Conservation (phyloP, 2,797 vertebrate genomes). For the Bovichtus diacanthus region DNA sequence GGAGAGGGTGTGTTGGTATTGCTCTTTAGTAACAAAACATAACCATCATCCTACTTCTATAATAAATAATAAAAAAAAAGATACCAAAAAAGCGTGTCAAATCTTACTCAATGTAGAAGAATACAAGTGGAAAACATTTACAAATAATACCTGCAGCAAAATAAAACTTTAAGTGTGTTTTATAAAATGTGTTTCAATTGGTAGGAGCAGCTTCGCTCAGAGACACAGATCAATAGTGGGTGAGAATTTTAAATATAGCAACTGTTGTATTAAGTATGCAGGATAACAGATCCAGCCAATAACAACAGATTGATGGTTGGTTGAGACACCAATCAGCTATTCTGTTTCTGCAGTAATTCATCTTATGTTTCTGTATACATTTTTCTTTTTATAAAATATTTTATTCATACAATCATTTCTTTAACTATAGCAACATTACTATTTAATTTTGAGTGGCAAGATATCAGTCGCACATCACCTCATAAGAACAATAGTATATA, state of each 20-base stretch:
- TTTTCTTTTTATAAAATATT: conserved; percentile 98
- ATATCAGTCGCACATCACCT: conserved; percentile 91
- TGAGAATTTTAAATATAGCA: conserved; percentile 78
- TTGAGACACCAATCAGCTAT: conserved; percentile 89
- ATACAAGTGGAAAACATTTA: conserved; percentile 89
- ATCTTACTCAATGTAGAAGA: conserved; percentile 87
- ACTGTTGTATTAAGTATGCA: conserved; percentile 80
- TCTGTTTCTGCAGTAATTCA: conserved; percentile 82
- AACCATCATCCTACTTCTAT: conserved; percentile 83
- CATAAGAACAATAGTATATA: conserved; percentile 98
- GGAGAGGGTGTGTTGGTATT: conserved; percentile 84
- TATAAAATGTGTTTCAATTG: conserved; percentile 78
- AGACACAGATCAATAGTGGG: conserved; percentile 85
- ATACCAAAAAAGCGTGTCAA: conserved; percentile 89
- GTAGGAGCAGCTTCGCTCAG: conserved; percentile 83
- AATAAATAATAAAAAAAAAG: conserved; percentile 93
- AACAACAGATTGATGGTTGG: conserved; percentile 88
- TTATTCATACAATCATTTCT: conserved; percentile 98
- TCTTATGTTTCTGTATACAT: conserved; percentile 92
- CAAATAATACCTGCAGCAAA: conserved; percentile 92
- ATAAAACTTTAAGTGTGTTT: conserved; percentile 72
- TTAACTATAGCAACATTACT: conserved; percentile 95
- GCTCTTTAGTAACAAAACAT: conserved; percentile 88
- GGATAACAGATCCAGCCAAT: conserved; percentile 86
- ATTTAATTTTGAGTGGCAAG: conserved; percentile 92